These are phyloP conservation scores for Rissa tridactyla DNA, from an alignment of 2,113 vertebrate genomes.

Conservation along the genomic window DNA sequence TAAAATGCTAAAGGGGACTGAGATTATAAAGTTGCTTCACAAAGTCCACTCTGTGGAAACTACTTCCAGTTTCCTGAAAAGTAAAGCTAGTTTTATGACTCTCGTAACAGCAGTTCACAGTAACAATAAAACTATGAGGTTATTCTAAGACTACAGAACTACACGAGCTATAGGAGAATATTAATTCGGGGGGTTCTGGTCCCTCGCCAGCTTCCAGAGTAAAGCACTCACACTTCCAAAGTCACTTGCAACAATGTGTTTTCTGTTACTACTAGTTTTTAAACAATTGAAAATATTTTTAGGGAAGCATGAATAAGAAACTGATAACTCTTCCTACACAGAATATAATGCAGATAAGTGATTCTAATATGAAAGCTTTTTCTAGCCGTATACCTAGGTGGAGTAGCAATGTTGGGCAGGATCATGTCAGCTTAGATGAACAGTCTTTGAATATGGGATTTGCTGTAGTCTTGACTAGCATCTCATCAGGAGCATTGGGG, in stretches of 20 bases:
- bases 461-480: not conserved
- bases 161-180: not conserved
- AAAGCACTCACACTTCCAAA: not conserved
- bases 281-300: not conserved
- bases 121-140: accelerated
- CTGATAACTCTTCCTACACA: accelerated
- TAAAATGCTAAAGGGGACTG: not conserved
- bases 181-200: not conserved
- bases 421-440: not conserved
- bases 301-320: not conserved
- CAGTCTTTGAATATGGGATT: not conserved
- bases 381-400: accelerated
- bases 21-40: not conserved
- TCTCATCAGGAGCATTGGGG: not conserved
- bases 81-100: not conserved
- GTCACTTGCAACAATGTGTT: not conserved
- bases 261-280: not conserved
- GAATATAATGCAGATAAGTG: not conserved
- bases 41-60: not conserved
- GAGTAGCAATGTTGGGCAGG: not conserved
- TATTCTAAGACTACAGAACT: not conserved
- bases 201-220: accelerated
- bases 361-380: not conserved
- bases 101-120: not conserved
- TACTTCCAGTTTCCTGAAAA: not conserved